Conservation (phyloP, 2,113 vertebrate species). For the Marmota monax region DNA sequence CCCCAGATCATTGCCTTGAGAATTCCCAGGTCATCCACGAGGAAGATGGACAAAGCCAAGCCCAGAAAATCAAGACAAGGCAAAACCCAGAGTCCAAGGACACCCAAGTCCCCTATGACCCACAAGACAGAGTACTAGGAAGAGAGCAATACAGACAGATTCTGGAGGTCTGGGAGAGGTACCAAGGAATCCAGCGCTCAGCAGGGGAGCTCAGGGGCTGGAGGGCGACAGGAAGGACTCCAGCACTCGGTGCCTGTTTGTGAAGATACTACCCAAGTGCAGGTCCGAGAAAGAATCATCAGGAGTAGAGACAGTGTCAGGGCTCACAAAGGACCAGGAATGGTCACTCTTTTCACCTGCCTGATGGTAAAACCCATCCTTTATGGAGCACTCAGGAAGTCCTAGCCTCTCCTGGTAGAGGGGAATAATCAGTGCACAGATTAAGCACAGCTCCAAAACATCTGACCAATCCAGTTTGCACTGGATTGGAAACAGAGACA, state of each 20-base stretch:
- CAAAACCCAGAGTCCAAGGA: background rate
- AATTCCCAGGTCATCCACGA: background rate
- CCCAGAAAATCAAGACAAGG: accelerated
- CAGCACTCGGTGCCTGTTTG: too few relatives aligned
- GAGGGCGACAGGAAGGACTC: too few relatives aligned
- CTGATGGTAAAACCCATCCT: background rate
- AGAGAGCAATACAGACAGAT: background rate
- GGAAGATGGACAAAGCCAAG: background rate
- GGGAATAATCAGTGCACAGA: background rate
- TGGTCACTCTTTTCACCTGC: too few relatives aligned
- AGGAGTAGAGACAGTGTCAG: accelerated
- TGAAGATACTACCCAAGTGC: background rate
- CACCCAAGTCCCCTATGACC: accelerated
- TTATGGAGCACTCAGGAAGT: background rate
- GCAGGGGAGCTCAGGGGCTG: too few relatives aligned
- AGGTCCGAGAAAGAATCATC: background rate
- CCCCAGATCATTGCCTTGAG: background rate
- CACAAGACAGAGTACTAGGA: background rate
- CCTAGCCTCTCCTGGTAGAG: background rate
- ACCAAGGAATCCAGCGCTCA: background rate
- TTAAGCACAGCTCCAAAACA: background rate
- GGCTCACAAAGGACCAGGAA: background rate
- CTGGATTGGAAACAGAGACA: background rate
- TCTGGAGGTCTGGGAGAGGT: background rate
- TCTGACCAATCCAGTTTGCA: background rate